These are phyloP conservation scores for Brassicogethes aeneus DNA, from an alignment of 2,888 invertebrate species.

Conservation along the genomic window DNA sequence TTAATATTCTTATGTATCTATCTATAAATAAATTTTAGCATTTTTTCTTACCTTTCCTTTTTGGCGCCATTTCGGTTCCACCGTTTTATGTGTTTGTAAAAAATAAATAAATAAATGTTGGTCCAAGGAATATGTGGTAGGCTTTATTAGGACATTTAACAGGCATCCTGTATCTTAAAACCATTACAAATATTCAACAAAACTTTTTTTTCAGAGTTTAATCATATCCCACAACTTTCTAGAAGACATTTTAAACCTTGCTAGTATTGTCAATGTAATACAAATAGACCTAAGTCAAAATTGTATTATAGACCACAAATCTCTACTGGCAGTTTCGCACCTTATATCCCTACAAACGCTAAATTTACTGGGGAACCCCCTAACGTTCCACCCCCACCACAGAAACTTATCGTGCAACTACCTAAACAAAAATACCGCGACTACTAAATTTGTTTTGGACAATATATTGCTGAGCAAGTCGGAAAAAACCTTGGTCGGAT, in stretches of 20 bases:
- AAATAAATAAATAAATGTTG: too few relatives aligned
- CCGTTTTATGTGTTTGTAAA: too few relatives aligned
- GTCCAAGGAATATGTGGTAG: too few relatives aligned
- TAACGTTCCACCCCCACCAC: conserved; percentile 53
- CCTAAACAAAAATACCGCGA: conserved; percentile 47
- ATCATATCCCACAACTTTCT: conserved; percentile 56
- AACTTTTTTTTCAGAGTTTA: conserved; percentile 45
- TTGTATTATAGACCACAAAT: conserved; percentile 51
- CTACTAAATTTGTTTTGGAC: conserved; percentile 48
- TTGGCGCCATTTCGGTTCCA: too few relatives aligned
- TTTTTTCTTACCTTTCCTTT: too few relatives aligned
- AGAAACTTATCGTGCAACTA: conserved; percentile 46
- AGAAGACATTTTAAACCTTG: conserved; percentile 49
- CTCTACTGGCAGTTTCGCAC: conserved; percentile 46
- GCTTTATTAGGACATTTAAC: too few relatives aligned
- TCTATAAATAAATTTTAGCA: too few relatives aligned
- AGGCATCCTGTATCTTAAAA: too few relatives aligned
- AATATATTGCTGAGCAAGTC: conserved; percentile 42
- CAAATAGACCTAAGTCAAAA: conserved; percentile 57
- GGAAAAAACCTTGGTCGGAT: conserved; percentile 45
- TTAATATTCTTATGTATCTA: too few relatives aligned
- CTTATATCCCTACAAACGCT: conserved; percentile 47
- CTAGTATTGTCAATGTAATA: conserved; percentile 45
- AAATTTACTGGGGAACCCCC: conserved; percentile 52
- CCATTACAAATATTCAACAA: too few relatives aligned